Evolutionary conservation across 2,113 vertebrate species (phyloP), one percentile per base, ranked within the genome.

Genomic region (Sander lucioperca): DNA sequence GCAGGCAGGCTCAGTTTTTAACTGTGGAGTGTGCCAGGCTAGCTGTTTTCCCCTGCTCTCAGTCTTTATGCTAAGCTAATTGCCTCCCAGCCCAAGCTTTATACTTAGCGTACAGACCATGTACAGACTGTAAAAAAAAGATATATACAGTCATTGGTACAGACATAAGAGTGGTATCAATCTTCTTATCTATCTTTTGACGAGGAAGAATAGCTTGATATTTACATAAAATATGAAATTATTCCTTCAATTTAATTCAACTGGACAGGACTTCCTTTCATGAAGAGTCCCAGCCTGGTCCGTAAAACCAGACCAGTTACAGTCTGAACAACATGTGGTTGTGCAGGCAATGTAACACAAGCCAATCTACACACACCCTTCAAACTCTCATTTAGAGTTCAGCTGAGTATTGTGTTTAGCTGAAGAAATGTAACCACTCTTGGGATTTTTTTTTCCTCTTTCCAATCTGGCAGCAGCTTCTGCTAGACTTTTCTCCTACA

Each of bases 381-480:
- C 63, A 65, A 48, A 54, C 39, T 58, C 65, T 45, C 59, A 64
- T 74, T 77, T 67, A 33, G 50, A 64, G 27, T 65, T 68, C 64
- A 69, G 62, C 23, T 47, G 62, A 50, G 47, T 21, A 58, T 33
- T 67, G 12, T 77, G 51, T 59, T 59, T 67, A 79, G 58, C 64
- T 86, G 45, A 68, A 78, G 65, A 77, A 56, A 48, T 56, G 18
- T 14, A 64, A 63, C 48, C n/a, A 4, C 58, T 63, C n/a, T 23
- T 10, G 27, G 58, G 13, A 62, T 11, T 23, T 50, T 33, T 57
- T 50, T 18, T 36, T 43, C 36, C 21, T 72, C 59, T 16, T 57
- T 68, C 61, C 21, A 57, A 51, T 47, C 54, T 10, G 57, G 69
- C 6, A 1, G 63, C 33, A 39, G 73, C 43, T 64, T 57, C 62